A percentile compares a stretch with the other conserved stretches of the same genome.
Evolutionary conservation across 2,113 vertebrate genomes (phyloP).

Genomic region (Syrrhaptes paradoxus): DNA sequence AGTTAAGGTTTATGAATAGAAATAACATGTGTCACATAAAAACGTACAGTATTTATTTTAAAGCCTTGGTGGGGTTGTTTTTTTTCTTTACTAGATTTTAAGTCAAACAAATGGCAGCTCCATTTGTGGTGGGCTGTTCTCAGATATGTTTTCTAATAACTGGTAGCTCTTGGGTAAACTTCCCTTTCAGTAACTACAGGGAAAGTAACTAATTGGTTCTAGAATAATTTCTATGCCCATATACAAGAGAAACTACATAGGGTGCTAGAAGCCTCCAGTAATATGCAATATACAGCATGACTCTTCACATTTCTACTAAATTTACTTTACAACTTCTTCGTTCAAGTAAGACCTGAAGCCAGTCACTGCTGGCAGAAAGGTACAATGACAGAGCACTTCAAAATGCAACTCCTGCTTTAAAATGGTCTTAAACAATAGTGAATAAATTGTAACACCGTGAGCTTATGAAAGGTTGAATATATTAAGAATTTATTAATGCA

Average conservation of each 20-base stretch:
- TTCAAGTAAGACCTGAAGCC: neutral
- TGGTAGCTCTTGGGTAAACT: neutral
- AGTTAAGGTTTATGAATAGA: constrained; percentile 80
- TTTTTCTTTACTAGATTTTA: constrained; percentile 57
- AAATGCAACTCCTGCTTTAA: neutral
- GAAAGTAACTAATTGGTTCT: neutral
- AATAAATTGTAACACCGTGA: constrained; percentile 38
- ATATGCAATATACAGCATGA: neutral
- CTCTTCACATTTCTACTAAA: neutral
- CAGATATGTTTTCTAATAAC: neutral
- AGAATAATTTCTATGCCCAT: neutral
- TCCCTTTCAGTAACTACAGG: neutral
- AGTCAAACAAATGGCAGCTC: neutral
- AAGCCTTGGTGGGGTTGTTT: constrained; percentile 55
- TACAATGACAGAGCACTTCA: neutral
- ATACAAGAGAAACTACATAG: neutral
- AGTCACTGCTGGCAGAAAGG: neutral
- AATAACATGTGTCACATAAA: constrained; percentile 74
- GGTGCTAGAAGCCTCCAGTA: neutral
- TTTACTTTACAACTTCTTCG: neutral
- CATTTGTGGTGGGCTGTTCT: neutral
- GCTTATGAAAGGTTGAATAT: constrained; percentile 61
- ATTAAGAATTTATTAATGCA: constrained; percentile 69
- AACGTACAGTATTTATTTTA: constrained; percentile 75
- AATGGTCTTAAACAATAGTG: neutral